Base-by-base conservation (phyloP, 2,888 invertebrate species). In the Hemicrepidius hirtus region DNA sequence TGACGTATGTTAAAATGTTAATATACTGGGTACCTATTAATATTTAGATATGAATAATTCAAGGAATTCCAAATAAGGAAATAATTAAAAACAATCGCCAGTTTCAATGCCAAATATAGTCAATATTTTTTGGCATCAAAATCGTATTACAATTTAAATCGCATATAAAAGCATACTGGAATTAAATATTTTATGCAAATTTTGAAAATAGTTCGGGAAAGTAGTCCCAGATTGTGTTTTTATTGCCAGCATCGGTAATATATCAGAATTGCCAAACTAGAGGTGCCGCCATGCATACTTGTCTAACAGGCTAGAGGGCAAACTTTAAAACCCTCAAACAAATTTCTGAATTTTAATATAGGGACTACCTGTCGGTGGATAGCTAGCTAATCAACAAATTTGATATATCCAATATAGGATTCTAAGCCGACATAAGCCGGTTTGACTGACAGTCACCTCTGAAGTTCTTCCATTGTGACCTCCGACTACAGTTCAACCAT, bases 361-460 rank as follows among this genome's bases (percentile, higher is more conserved):
- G n/a, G n/a, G n/a, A n/a, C n/a, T n/a, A 57, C 37, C 57, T 57
- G 57, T 57, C 40, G 13, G 21, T 37, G 57, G 18, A 53, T 32
- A 10, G 53, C 57, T 21, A 57, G 37, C 57, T 57, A 57, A 57
- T 57, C 57, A 37, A 37, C 35, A 20, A 57, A 37, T 57, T 37
- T 37, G 57, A 57, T 57, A 57, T 37, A 37, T 10, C 18, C 37
- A 57, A 57, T 37, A 53, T 13, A 28, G 13, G 13, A 28, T 13
- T 13, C 21, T 55, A 37, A 55, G 13, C 35, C 16, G 57, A 37
- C 18, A 20, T 5, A 57, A 57, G 53, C 57, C 57, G 28, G 60
- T 60, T 60, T 60, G 60, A 60, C 41, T 60, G 60, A 60, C 60
- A 60, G 44, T 60, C 60, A 60, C 41, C 44, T 57, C 44, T 40